A percentile compares a stretch with the other conserved stretches of the same genome.
Evolutionary conservation across 2,113 vertebrate species (phyloP).

Genomic region (Argyrosomus japonicus): DNA sequence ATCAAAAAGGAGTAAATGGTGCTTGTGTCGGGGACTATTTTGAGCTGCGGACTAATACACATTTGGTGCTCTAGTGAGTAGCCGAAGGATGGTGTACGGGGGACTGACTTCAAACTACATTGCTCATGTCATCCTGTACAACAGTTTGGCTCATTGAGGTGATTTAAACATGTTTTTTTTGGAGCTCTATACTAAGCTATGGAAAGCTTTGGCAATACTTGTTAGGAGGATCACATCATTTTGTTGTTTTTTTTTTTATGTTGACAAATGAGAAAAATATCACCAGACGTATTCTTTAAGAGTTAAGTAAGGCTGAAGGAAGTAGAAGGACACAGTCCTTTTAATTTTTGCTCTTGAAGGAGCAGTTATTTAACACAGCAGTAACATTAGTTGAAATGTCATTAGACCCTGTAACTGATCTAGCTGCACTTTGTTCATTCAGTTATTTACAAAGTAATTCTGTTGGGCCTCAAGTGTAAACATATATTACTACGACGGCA

Average conservation of each 20-base stretch:
- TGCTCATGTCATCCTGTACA: neutral
- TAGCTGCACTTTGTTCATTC: conserved; percentile 8
- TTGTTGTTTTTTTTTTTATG: neutral
- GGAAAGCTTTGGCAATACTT: neutral
- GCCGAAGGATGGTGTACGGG: no score
- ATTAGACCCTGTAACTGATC: conserved; percentile 10
- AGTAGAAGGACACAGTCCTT: conserved; percentile 16
- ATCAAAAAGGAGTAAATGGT: neutral
- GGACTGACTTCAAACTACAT: neutral
- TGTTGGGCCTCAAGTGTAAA: neutral
- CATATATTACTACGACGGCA: neutral
- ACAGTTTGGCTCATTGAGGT: neutral
- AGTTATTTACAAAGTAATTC: conserved; percentile 17
- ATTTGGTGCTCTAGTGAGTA: neutral
- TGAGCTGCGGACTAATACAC: neutral
- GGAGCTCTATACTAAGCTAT: neutral
- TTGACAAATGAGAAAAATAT: neutral
- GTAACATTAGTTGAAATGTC: conserved; percentile 7
- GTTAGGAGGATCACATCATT: neutral
- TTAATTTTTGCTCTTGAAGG: conserved; percentile 31
- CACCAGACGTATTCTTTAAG: neutral
- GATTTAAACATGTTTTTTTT: neutral
- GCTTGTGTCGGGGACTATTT: neutral
- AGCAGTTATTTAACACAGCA: conserved; percentile 12
- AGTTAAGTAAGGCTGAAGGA: neutral